A percentile compares a stretch with the other conserved stretches of the same genome.
phyloP scores from a whole-genome alignment of 2,113 vertebrate genomes.

The Pavo muticus region DNA sequence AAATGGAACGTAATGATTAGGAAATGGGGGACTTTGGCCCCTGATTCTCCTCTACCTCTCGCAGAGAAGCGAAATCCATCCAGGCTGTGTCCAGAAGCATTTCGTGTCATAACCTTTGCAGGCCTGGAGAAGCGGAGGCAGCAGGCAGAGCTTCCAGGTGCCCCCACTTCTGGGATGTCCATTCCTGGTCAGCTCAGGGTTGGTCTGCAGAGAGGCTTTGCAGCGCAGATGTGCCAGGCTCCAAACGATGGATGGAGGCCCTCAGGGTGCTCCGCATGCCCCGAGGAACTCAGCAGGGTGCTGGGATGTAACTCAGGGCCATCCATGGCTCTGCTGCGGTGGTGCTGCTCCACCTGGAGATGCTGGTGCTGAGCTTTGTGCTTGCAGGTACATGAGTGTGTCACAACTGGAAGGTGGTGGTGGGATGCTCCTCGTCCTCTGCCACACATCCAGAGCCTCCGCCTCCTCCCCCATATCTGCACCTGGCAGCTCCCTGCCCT shows the following conservation, averaged over 20 bases:
- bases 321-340: neutral
- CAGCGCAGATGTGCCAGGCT: neutral
- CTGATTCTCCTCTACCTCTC: neutral
- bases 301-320: neutral
- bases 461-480: neutral
- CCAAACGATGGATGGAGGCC: neutral
- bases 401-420: accelerated
- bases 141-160: neutral
- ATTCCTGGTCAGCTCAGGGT: neutral
- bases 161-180: neutral
- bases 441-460: neutral
- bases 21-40: neutral
- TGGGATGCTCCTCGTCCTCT: neutral
- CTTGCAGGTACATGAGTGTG: neutral
- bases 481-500: neutral
- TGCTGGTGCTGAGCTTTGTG: neutral
- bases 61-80: neutral
- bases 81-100: neutral
- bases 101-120: neutral
- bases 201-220: neutral
- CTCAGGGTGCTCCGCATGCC: neutral
- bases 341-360: neutral
- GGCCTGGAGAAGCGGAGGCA: neutral
- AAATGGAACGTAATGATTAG: neutral
- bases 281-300: neutral